Evolutionary conservation across 2,113 vertebrate genomes (phyloP), one percentile per base, ranked within the genome.

Genomic region (Tinamus guttatus): DNA sequence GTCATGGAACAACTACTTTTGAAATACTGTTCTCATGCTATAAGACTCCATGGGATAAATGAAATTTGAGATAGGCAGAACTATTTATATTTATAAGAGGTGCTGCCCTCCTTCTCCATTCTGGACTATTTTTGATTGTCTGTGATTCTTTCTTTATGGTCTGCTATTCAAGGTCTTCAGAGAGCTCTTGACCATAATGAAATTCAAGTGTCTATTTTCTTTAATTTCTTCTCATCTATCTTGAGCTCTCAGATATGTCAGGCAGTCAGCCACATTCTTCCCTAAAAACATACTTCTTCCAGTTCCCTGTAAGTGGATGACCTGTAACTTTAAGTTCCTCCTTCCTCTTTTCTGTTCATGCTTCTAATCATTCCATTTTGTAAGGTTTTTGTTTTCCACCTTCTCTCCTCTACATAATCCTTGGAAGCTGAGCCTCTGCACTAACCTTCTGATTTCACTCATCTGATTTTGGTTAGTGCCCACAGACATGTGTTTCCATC

Each of bases 21-120:
- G 9, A 92, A 93, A 86, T 75, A 54, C 32, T 52, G 13, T 74
- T 85, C 52, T 59, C 91, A 58, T 58, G 27, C 30, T 81, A 11
- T 38, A 64, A 68, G 60, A 41, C 65, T 69, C 20, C 16, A 59
- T 6, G 40, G 63, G 45, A 87, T 74, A 84, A 93, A 92, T 74
- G 73, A 91, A 73, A 85, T 84, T 25, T 60, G 70, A 78, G 30
- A 54, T 85, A 78, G 47, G 75, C 81, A 89, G 51, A 81, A 81
- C 74, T 84, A 52, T 86, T 93, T 87, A 20, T 81, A 62, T 77
- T 90, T 93, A 86, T 76, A 91, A 71, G 78, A 81, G 51, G 38
- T 3, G n/a, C 60, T 92, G 60, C 81, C 34, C 32, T 87, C 28
- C 65, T 86, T 88, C 49, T 79, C 43, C 52, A 58, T 92, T 54